A percentile compares a stretch with the other conserved stretches of the same genome.
phyloP scores from a whole-genome alignment of 2,888 invertebrate genomes.

The Heliconius charithonia region DNA sequence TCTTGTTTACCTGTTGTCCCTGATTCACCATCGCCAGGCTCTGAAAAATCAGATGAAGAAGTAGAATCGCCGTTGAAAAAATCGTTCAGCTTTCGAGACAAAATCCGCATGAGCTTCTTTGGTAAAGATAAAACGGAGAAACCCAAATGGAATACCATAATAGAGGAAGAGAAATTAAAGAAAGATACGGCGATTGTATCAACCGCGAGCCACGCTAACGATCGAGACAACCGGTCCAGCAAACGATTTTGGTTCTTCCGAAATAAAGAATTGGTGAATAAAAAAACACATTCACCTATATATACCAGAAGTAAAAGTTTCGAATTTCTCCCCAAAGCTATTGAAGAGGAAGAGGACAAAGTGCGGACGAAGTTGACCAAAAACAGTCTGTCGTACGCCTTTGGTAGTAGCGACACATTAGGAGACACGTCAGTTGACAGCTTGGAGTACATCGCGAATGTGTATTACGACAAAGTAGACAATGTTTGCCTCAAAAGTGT shows the following conservation, averaged over 20 bases:
- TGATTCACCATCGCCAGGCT: conserved; percentile 59
- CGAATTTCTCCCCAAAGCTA: conserved; percentile 73
- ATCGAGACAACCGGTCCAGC: conserved; percentile 65
- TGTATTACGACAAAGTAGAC: conserved; percentile 70
- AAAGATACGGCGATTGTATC: conserved; percentile 35
- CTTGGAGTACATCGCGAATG: conserved; percentile 69
- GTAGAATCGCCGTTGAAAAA: conserved; percentile 68
- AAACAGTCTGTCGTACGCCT: conserved; percentile 65
- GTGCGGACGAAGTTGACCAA: conserved; percentile 52
- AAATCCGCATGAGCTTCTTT: conserved; percentile 71
- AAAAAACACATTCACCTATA: conserved; percentile 57
- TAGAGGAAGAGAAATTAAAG: conserved; percentile 58
- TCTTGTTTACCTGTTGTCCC: conserved; percentile 68
- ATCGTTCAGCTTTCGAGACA: conserved; percentile 76
- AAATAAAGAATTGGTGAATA: conserved; percentile 66
- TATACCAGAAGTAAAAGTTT: conserved; percentile 78
- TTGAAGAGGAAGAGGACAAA: conserved; percentile 60
- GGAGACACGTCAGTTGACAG: conserved; percentile 72
- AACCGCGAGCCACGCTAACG: conserved; percentile 47
- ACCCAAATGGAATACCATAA: conserved; percentile 63
- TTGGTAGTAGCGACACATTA: conserved; percentile 68
- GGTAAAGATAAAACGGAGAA: conserved; percentile 64
- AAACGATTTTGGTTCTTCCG: conserved; percentile 77
- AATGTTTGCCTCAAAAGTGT: conserved; percentile 71
- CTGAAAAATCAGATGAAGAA: conserved; percentile 65